These are phyloP conservation scores for Drosophila histrio DNA, from an alignment of 2,888 invertebrate genomes.

Conservation along the genomic window DNA sequence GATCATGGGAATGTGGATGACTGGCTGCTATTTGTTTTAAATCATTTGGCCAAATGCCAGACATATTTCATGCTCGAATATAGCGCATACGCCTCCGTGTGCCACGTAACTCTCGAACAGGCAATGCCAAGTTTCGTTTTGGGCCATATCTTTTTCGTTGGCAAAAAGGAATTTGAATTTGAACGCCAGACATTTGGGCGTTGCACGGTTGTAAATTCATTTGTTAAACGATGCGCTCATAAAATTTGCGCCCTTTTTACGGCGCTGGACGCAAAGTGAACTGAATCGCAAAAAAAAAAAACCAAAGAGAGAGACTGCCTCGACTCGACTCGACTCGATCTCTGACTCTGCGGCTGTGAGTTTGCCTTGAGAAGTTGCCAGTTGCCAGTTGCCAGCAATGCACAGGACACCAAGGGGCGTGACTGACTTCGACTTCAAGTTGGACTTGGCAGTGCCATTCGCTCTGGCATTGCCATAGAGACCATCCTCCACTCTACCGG, in stretches of 20 bases:
- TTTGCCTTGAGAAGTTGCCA: constrained; percentile 58
- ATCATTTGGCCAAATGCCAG: constrained; percentile 75
- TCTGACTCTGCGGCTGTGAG: constrained; percentile 3
- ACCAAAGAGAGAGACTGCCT: constrained; percentile 4
- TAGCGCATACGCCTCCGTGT: constrained; percentile 69
- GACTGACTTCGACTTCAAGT: constrained; percentile 40
- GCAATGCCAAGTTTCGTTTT: constrained; percentile 58
- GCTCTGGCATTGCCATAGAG: constrained; percentile 30
- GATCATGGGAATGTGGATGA: constrained; percentile 14
- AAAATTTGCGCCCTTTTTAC: constrained; percentile 81
- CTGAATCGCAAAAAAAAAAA: neutral
- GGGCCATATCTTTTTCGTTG: constrained; percentile 7
- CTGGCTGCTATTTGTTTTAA: constrained; percentile 62
- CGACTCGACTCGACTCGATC: constrained; percentile 16
- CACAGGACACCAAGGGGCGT: constrained; percentile 67
- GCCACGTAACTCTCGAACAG: constrained; percentile 66
- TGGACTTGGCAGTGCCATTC: constrained; percentile 70
- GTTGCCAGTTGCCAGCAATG: constrained; percentile 50
- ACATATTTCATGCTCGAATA: constrained; percentile 62
- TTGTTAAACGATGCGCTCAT: constrained; percentile 85
- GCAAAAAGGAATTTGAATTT: constrained; percentile 80
- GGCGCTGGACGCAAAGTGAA: constrained; percentile 30
- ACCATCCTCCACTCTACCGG: constrained; percentile 46
- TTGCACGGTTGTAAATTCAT: constrained; percentile 85
- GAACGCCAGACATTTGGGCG: constrained; percentile 85